Evolutionary conservation across 1,140 invertebrate species (phyloP).

Genomic region (Drosophila mayri): DNA sequence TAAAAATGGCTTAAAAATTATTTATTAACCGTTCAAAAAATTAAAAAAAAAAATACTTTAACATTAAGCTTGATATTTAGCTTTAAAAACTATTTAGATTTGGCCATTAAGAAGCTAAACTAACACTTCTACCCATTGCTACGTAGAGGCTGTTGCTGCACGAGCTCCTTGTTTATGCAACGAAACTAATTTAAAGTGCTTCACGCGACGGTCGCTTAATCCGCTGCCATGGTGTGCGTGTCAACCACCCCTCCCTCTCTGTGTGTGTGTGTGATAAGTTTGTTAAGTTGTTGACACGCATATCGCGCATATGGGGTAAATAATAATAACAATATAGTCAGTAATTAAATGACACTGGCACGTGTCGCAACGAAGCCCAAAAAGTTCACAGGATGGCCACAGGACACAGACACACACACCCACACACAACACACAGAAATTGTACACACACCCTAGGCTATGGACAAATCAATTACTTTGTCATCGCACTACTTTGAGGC

Average conservation of each 20-base stretch:
- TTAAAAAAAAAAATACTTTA: not conserved
- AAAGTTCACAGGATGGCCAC: conserved; percentile 26
- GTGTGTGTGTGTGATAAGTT: conserved; percentile 65
- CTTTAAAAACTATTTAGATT: not conserved
- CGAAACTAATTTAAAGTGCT: conserved; percentile 80
- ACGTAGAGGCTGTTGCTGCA: conserved; percentile 9
- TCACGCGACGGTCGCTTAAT: conserved; percentile 75
- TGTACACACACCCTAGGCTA: conserved; percentile 1
- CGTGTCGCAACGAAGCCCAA: conserved; percentile 51
- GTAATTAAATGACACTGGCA: conserved; percentile 74
- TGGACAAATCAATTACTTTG: conserved; percentile 39
- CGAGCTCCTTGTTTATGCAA: conserved; percentile 69
- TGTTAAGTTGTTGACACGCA: conserved; percentile 75
- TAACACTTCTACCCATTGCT: not conserved
- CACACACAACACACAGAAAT: not conserved
- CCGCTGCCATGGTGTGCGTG: conserved; percentile 38
- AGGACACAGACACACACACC: not conserved
- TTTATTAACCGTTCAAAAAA: no score
- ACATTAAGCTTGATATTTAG: not conserved
- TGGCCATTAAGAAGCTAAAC: not conserved
- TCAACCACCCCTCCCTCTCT: not conserved
- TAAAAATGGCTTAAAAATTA: not conserved
- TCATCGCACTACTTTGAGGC: conserved; percentile 8
- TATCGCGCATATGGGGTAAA: conserved; percentile 23
- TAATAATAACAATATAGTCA: conserved; percentile 71